Base-by-base conservation (phyloP, 2,113 vertebrate species). In the Genyomyrus donnyi region DNA sequence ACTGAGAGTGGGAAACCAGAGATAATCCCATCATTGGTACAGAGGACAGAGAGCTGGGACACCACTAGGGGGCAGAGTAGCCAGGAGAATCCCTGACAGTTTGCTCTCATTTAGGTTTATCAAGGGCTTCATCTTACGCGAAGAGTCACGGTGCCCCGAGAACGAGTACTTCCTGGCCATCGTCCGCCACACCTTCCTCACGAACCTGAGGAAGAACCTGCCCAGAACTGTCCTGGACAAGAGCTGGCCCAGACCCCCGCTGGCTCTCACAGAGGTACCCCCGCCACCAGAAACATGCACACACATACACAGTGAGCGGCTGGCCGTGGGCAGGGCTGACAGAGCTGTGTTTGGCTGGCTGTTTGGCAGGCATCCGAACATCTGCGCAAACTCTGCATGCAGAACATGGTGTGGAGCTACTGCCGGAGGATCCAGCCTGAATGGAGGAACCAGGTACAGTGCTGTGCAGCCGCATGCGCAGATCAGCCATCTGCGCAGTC, bases 91-190 rank as follows among this genome's bases (percentile, higher is more conserved):
- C 19, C 46, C 49, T 85, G 39, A 46, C 39, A 46, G 27, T 21
- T 62, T 31, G 50, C 52, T 66, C 66, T 39, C 45, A 46, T 24
- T 88, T 15, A 99, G 98, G 90, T 96, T 99, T 70, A 97, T 99
- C 91, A 98, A 96, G 91, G 98, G 98, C 48, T 99, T 99, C 93
- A 98, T 98, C 94, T 96, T 97, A 92, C 97, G 98, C 90, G 97
- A 98, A 3, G 93, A 96, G 58, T 96, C 97, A 1, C 97, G 97
- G 45, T 97, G 97, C 91, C 95, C 97, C 0, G 97, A 99, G 93
- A 99, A 99, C 0, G 96, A 97, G 42, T 99, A 97, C 92, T 99
- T 98, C 95, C 93, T 99, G 77, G 98, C 99, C 93, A 96, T 99
- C 0, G 96, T 99, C 50, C 96, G 98, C 80, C 97, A 94, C 87